Base-by-base conservation (phyloP, 2,113 vertebrate genomes). In the Raja brachyura region DNA sequence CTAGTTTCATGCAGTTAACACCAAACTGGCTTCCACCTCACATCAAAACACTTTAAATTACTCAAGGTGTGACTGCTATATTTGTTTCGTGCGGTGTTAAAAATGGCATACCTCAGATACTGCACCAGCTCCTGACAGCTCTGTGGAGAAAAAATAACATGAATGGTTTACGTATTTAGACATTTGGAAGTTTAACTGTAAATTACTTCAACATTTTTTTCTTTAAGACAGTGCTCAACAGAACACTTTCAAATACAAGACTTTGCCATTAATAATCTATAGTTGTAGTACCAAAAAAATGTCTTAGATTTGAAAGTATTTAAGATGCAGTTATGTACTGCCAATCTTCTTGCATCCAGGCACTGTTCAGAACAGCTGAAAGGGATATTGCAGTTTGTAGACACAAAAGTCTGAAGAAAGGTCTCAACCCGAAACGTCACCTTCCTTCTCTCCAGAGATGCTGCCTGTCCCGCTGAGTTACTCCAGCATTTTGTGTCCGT, bases 91-190 rank as follows among this genome's bases (percentile, higher is more conserved):
- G 54, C 56, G 3, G 13, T 93, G 48, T 39, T 56, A 10, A 73
- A 81, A 20, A 77, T 0, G 54, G 93, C 98, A 97, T 94, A 99
- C 99, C 98, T 97, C 93, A 99, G 95, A 74, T 99, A 98, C 81
- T 98, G 98, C 90, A 99, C 98, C 96, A 99, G 94, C 48, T 99
- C 99, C 48, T 97, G 97, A 94, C 98, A 99, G 93, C 98, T 99
- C 99, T 99, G 95, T 79, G 95, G 96, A 63, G 96, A 88, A 95
- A 74, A 93, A 95, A 96, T 59, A 95, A 33, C 33, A 70, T 39
- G 39, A 39, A 31, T 28, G 48, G 70, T 6, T 48, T 2, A 85
- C 22, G 77, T 18, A 54, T 56, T 83, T 83, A 56, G 28, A 28
- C 54, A 85, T 10, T 59, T 85, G 48, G 28, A 85, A 85, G 4